phyloP scores from a whole-genome alignment of 1,140 invertebrate species.

The Arctopsyche grandis region DNA sequence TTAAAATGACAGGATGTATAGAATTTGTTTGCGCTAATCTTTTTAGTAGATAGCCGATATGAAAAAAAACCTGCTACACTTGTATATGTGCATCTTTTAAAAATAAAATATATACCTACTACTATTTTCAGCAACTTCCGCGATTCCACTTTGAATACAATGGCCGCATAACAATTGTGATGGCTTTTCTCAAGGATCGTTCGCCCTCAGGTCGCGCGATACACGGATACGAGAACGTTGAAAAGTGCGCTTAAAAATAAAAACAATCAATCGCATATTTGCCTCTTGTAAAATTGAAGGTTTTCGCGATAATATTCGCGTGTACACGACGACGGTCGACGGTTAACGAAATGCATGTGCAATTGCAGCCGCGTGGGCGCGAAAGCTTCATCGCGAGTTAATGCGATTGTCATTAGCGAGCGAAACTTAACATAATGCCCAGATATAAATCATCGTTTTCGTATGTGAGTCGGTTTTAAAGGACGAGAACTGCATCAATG shows the following conservation, averaged over 20 bases:
- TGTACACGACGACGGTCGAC: neutral
- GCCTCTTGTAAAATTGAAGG: neutral
- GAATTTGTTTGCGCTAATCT: neutral
- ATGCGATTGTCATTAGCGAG: conserved; percentile 25
- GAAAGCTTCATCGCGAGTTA: neutral
- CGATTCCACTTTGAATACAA: conserved; percentile 9
- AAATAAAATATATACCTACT: too few relatives aligned
- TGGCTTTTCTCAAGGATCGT: conserved; percentile 5
- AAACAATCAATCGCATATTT: neutral
- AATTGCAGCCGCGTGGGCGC: conserved; percentile 8
- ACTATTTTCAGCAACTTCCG: neutral
- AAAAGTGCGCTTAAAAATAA: neutral
- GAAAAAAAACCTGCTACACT: neutral
- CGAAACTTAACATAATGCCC: conserved; percentile 1
- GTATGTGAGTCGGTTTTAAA: conserved; percentile 1
- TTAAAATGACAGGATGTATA: neutral
- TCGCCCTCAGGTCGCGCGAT: neutral
- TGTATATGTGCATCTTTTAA: neutral
- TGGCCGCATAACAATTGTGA: neutral
- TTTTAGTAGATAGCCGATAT: neutral
- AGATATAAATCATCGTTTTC: conserved; percentile 27
- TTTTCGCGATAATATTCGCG: neutral
- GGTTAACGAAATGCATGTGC: neutral
- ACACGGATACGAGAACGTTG: neutral
- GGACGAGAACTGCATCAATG: neutral